Conservation (phyloP, 2,113 vertebrate genomes). For the Rhabdomys dilectus region DNA sequence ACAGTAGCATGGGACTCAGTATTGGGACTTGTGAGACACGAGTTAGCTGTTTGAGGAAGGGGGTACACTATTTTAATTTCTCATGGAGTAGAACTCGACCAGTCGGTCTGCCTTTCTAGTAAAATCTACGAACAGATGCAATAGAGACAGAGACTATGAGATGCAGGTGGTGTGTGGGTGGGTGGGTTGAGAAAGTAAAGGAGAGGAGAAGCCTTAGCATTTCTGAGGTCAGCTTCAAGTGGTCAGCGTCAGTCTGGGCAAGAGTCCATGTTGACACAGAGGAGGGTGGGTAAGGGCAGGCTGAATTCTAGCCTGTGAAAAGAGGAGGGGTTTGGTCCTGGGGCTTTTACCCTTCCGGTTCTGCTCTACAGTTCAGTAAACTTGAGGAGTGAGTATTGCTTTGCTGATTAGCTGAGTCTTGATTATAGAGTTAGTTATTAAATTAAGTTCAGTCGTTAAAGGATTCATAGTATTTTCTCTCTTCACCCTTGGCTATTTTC, state of each 20-base stretch:
- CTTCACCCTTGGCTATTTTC: neutral
- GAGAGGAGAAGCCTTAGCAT: neutral
- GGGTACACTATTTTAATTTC: neutral
- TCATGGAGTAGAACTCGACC: too few relatives aligned
- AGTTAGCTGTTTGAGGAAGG: neutral
- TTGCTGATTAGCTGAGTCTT: neutral
- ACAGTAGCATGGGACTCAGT: neutral
- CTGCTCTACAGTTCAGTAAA: neutral
- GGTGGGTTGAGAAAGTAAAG: neutral
- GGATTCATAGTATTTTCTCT: neutral
- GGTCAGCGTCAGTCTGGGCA: neutral
- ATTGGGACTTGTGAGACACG: neutral
- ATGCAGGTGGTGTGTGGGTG: accelerated
- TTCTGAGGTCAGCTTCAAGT: neutral
- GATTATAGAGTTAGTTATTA: neutral
- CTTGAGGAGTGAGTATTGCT: neutral
- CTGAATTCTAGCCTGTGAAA: neutral
- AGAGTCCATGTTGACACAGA: neutral
- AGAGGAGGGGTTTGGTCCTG: neutral
- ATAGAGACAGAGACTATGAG: neutral
- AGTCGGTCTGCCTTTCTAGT: neutral
- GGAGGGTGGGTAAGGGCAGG: neutral
- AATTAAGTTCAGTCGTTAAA: neutral
- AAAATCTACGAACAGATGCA: neutral
- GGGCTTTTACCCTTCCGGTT: neutral